phyloP scores from a whole-genome alignment of 92 coral and sea anemone species.

The Desmophyllum pertusum region DNA sequence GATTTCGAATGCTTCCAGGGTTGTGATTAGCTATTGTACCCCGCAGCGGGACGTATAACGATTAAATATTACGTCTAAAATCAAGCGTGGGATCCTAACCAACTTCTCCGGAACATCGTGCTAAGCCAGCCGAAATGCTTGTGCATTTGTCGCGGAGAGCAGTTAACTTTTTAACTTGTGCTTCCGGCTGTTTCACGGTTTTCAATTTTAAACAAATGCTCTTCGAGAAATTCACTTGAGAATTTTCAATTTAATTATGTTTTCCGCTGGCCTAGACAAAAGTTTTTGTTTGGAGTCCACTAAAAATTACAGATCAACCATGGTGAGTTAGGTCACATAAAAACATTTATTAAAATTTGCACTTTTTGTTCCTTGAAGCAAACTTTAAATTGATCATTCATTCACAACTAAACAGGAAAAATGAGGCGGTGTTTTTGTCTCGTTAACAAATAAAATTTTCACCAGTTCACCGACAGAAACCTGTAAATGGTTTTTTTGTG shows the following conservation, averaged over 20 bases:
- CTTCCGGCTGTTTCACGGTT: background rate
- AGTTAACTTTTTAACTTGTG: slow-evolving; percentile 1
- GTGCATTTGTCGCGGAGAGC: slow-evolving; percentile 14
- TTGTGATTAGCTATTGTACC: slow-evolving; percentile 70
- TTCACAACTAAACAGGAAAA: background rate
- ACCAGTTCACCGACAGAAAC: background rate
- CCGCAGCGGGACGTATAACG: slow-evolving; percentile 55
- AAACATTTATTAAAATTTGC: background rate
- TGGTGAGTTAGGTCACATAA: slow-evolving; percentile 30
- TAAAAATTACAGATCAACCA: slow-evolving; percentile 28
- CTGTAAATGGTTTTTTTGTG: background rate
- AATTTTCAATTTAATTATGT: slow-evolving; percentile 6
- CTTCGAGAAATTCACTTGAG: background rate
- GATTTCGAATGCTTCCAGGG: slow-evolving; percentile 43
- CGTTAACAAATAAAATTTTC: background rate
- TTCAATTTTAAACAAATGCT: background rate
- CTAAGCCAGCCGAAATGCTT: slow-evolving; percentile 5
- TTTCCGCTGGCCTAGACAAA: slow-evolving; percentile 23
- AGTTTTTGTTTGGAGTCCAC: slow-evolving; percentile 11
- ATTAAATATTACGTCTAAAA: slow-evolving; percentile 54
- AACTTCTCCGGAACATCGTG: slow-evolving; percentile 32
- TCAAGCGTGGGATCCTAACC: slow-evolving; percentile 43
- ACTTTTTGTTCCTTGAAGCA: background rate
- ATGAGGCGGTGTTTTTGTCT: slow-evolving; percentile 11
- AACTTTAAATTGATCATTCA: background rate